Conservation (phyloP, 2,888 invertebrate species). For the Nemoura dubitans region DNA sequence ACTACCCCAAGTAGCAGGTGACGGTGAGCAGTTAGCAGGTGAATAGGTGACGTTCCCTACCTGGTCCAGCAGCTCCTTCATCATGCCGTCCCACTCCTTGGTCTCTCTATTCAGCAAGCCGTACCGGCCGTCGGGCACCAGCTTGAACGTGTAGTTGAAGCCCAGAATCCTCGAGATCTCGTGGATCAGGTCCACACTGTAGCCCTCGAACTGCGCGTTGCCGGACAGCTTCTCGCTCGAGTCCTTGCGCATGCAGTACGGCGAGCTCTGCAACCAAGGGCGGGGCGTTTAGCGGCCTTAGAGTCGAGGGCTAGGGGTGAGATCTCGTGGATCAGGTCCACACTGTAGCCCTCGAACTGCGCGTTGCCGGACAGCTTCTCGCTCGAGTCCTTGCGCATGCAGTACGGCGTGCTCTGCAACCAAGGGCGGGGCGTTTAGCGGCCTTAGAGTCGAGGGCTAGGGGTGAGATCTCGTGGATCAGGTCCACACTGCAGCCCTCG, state of each 20-base stretch:
- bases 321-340: conserved; percentile 94
- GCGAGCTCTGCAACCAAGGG: conserved; percentile 82
- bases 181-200: conserved; percentile 91
- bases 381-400: conserved; percentile 90
- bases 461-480: conserved; percentile 94
- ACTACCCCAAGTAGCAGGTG: no score
- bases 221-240: conserved; percentile 84
- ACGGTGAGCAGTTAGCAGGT: no score
- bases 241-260: conserved; percentile 94
- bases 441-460: no score
- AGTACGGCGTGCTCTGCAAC: conserved; percentile 90
- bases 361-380: conserved; percentile 87
- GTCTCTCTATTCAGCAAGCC: conserved; percentile 83
- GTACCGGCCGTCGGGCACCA: conserved; percentile 87
- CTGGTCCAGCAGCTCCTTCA: conserved; percentile 85
- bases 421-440: conserved; percentile 22
- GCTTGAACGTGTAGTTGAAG: conserved; percentile 86
- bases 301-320: no score
- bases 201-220: conserved; percentile 94
- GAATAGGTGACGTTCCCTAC: no score
- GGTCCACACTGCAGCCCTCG: conserved; percentile 94
- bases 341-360: conserved; percentile 93
- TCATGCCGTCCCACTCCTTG: conserved; percentile 93
- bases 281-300: conserved; percentile 8
- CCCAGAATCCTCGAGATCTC: conserved; percentile 89